These are phyloP conservation scores for Sphaeramia orbicularis DNA, from an alignment of 2,797 vertebrate genomes.

Conservation along the genomic window DNA sequence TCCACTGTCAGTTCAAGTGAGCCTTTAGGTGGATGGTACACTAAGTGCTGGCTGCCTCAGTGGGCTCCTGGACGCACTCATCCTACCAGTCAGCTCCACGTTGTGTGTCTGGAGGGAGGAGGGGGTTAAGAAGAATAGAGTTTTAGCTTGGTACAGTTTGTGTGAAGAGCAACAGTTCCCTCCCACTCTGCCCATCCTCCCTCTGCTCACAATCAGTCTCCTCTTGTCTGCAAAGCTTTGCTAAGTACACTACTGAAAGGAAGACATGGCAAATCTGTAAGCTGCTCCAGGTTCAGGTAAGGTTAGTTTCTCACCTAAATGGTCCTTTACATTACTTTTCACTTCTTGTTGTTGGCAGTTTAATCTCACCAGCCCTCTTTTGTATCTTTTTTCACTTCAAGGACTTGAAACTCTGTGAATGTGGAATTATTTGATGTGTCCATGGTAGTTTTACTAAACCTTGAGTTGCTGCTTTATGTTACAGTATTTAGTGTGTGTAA, in stretches of 20 bases:
- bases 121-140: conserved; percentile 43
- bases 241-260: conserved; percentile 10
- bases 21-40: not conserved
- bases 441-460: not conserved
- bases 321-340: not conserved
- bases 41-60: not conserved
- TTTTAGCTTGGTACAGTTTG: conserved; percentile 57
- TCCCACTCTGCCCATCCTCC: conserved; percentile 36
- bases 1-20: conserved; percentile 13
- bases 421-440: not conserved
- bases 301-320: not conserved
- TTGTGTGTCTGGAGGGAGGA: conserved; percentile 48
- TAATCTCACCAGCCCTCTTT: not conserved
- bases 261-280: conserved; percentile 33
- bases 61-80: conserved; percentile 8
- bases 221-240: conserved; percentile 17
- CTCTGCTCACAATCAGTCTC: conserved; percentile 12
- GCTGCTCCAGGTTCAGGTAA: conserved; percentile 56
- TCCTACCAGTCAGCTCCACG: conserved; percentile 72
- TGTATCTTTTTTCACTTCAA: not conserved
- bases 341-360: conserved; percentile 2
- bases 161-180: conserved; percentile 64
- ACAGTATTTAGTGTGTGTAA: no score
- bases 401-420: not conserved
- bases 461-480: not conserved